phyloP scores from a whole-genome alignment of 2,888 invertebrate genomes.

The Crossocerus cetratus region DNA sequence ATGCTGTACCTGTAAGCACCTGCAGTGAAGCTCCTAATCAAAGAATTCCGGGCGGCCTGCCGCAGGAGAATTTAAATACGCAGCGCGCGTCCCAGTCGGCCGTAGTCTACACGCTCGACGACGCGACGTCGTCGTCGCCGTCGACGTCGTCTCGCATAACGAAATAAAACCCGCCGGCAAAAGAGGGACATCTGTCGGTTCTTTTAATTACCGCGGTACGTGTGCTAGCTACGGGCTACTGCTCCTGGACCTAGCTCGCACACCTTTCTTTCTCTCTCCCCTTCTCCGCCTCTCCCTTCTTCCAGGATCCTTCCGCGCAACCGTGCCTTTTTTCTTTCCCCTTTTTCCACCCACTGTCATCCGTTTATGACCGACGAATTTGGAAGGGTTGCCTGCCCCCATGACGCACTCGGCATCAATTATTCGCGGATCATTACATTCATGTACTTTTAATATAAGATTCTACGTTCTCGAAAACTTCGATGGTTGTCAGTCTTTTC shows the following conservation, averaged over 20 bases:
- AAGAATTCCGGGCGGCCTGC: conserved; percentile 68
- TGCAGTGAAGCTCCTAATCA: conserved; percentile 69
- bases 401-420: too few species aligned
- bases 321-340: conserved; percentile 69
- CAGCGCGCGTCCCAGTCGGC: conserved; percentile 64
- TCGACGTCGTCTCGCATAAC: conserved; percentile 65
- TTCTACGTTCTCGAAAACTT: too few species aligned
- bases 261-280: conserved; percentile 23
- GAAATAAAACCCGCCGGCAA: conserved; percentile 75
- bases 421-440: too few species aligned
- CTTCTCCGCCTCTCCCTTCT: not conserved
- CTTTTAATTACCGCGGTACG: conserved; percentile 76
- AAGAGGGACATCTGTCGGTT: conserved; percentile 76
- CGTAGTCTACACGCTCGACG: conserved; percentile 40
- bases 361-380: too few species aligned
- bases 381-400: too few species aligned
- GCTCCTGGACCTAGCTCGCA: conserved; percentile 37
- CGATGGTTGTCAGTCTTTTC: too few species aligned
- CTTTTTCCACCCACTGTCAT: conserved; percentile 50
- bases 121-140: conserved; percentile 28
- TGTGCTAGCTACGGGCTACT: conserved; percentile 59
- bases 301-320: conserved; percentile 15
- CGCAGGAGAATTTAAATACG: conserved; percentile 72
- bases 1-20: conserved; percentile 26
- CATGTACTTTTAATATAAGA: too few species aligned